phyloP scores from a whole-genome alignment of 2,113 vertebrate genomes.

The Petrocephalus zakoni region DNA sequence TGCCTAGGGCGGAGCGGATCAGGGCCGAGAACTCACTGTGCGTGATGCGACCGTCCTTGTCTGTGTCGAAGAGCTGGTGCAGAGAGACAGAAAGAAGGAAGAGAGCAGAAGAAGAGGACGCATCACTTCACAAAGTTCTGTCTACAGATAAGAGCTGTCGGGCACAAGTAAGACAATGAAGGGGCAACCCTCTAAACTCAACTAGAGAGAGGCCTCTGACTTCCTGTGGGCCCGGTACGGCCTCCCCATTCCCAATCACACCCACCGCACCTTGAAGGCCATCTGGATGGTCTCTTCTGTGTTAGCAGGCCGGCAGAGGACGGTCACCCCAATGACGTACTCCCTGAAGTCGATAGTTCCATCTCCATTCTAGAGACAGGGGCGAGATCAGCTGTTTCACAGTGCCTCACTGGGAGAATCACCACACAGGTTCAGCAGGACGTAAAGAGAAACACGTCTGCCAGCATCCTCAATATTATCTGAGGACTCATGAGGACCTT shows the following conservation, averaged over 20 bases:
- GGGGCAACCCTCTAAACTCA: not conserved
- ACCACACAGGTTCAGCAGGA: not conserved
- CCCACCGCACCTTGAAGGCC: constrained; percentile 77
- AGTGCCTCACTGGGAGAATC: not conserved
- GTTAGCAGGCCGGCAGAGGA: constrained; percentile 89
- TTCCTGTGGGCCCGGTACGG: not conserved
- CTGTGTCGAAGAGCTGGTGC: constrained; percentile 82
- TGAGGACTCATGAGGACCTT: not conserved
- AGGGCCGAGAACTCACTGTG: constrained; percentile 77
- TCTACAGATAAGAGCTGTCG: not conserved
- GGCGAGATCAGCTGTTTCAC: not conserved
- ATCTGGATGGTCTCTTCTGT: constrained; percentile 85
- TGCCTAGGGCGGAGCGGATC: constrained; percentile 78
- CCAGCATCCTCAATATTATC: not conserved
- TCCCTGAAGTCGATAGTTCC: constrained; percentile 96
- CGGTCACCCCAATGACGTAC: constrained; percentile 90
- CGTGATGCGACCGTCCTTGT: constrained; percentile 80
- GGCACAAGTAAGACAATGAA: not conserved
- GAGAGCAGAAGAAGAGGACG: not conserved
- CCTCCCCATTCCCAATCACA: not conserved
- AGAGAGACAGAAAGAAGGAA: not conserved
- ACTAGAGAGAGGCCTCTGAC: not conserved
- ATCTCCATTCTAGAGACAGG: constrained; percentile 70
- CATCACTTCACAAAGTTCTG: not conserved
- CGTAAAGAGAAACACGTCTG: not conserved